Conservation (phyloP, 2,113 vertebrate species). For the Rafetus swinhoei region DNA sequence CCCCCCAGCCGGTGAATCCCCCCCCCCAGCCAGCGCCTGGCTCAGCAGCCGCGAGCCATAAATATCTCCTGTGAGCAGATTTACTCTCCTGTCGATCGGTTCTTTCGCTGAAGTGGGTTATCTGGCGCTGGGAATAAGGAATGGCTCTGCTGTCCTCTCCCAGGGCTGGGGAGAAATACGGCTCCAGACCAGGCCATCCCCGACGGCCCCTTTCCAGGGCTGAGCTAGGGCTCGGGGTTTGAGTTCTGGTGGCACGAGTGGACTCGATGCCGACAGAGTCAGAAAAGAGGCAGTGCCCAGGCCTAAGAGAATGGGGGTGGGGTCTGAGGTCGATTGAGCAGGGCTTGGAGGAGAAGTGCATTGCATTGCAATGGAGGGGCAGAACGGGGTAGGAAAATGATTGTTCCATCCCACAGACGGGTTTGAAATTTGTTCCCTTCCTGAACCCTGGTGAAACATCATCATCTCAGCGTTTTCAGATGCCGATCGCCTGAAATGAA, state of each 20-base stretch:
- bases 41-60: background rate
- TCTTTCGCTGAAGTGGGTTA: background rate
- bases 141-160: constrained; percentile 68
- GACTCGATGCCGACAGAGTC: background rate
- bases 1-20: too few relatives aligned
- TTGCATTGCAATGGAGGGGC: background rate
- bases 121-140: background rate
- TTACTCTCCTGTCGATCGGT: background rate
- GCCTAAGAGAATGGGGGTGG: too few relatives aligned
- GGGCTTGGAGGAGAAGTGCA: background rate
- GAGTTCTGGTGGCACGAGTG: background rate
- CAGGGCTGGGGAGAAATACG: constrained; percentile 25
- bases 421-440: background rate
- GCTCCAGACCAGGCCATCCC: background rate
- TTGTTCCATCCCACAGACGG: background rate
- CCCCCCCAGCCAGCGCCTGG: background rate
- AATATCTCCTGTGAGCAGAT: background rate
- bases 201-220: background rate
- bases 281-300: background rate
- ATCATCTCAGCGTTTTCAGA: background rate
- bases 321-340: too few relatives aligned
- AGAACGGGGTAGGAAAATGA: background rate
- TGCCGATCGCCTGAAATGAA: background rate
- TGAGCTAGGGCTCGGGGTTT: background rate
- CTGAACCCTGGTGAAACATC: background rate